Conservation (phyloP, 1,140 invertebrate genomes). For the Nylanderia fulva region DNA sequence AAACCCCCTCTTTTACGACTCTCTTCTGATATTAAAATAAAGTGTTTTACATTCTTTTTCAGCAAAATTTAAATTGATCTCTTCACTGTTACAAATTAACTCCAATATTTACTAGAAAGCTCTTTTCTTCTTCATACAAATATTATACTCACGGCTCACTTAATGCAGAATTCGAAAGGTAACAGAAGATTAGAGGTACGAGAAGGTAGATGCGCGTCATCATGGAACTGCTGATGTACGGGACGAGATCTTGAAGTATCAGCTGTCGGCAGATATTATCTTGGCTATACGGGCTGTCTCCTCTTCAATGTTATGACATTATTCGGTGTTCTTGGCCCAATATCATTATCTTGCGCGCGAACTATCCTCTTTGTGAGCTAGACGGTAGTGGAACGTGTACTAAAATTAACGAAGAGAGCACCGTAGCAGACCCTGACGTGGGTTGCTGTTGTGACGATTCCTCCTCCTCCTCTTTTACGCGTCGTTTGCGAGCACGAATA, state of each 20-base stretch:
- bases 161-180: neutral
- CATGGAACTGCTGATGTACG: neutral
- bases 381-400: conserved; percentile 23
- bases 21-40: neutral
- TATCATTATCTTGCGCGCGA: conserved; percentile 21
- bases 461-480: neutral
- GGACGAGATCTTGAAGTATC: neutral
- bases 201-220: conserved; percentile 15
- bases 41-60: neutral
- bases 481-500: neutral
- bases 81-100: no score
- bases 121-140: neutral
- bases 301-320: conserved; percentile 26
- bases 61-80: neutral
- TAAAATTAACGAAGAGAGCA: conserved; percentile 42
- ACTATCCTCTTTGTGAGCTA: conserved; percentile 31
- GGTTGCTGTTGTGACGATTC: conserved; percentile 20
- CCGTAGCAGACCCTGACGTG: conserved; percentile 4
- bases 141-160: conserved; percentile 23
- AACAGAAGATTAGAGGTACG: neutral
- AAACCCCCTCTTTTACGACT: neutral
- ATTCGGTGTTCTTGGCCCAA: conserved; percentile 34
- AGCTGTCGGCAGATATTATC: neutral
- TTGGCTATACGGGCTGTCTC: neutral
- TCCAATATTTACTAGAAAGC: no score